phyloP scores from a whole-genome alignment of 2,113 vertebrate species.

The Eidolon helvum region DNA sequence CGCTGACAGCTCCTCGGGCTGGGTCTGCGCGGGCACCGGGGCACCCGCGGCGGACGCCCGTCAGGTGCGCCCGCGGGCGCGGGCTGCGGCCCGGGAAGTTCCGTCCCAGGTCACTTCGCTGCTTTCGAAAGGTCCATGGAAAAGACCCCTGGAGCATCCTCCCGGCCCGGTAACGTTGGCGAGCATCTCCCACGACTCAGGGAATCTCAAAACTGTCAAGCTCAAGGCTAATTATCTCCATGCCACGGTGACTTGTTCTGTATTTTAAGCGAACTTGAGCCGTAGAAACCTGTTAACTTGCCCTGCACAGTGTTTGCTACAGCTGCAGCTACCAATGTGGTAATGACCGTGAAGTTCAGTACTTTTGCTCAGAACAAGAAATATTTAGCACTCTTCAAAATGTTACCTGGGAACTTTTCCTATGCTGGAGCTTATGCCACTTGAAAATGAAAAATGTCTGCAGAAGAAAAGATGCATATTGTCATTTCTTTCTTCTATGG shows the following conservation, averaged over 20 bases:
- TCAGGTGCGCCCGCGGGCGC: not conserved
- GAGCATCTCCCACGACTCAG: not conserved
- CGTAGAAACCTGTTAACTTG: conserved; percentile 24
- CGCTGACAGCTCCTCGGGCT: conserved; percentile 35
- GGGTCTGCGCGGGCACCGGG: not conserved
- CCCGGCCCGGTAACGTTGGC: not conserved
- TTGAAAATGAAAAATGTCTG: not conserved
- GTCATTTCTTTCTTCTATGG: not conserved
- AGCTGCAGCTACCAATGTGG: not conserved
- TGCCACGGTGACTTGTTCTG: conserved; percentile 49
- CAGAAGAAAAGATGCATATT: not conserved
- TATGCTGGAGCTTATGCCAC: not conserved
- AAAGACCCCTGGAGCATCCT: not conserved
- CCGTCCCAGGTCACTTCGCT: fast-evolving
- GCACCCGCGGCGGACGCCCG: not conserved
- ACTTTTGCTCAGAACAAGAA: not conserved
- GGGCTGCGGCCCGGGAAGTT: not conserved
- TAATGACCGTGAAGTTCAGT: not conserved
- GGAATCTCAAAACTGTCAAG: not conserved
- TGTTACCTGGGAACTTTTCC: conserved; percentile 40
- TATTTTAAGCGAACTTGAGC: not conserved
- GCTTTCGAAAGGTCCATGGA: not conserved
- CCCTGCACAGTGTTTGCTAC: not conserved
- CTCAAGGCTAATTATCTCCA: fast-evolving
- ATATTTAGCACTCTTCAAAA: not conserved